These are phyloP conservation scores for Stegostoma tigrinum DNA, from an alignment of 2,113 vertebrate genomes.

Conservation along the genomic window DNA sequence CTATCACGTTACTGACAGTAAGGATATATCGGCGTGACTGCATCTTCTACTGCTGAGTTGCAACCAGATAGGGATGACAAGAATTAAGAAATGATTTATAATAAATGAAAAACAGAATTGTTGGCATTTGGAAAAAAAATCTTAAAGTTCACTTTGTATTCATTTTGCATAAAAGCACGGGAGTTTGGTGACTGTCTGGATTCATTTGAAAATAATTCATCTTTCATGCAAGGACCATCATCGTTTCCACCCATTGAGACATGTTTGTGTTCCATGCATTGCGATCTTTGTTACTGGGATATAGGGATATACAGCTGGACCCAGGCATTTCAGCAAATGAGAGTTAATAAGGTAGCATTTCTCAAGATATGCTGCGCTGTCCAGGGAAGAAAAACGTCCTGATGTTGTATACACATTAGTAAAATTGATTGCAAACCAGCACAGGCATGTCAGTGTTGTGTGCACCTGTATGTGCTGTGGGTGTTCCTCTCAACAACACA, in stretches of 20 bases:
- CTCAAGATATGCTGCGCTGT: not conserved
- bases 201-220: constrained; percentile 50
- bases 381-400: constrained; percentile 34
- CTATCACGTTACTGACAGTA: not conserved
- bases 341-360: not conserved
- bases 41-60: not conserved
- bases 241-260: constrained; percentile 43
- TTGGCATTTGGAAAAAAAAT: not conserved
- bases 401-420: constrained; percentile 40
- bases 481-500: not conserved
- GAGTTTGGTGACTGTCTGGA: constrained; percentile 34
- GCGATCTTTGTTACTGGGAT: constrained; percentile 43
- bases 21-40: not conserved
- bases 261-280: constrained; percentile 46
- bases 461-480: not conserved
- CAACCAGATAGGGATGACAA: not conserved
- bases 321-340: not conserved
- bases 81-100: not conserved
- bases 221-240: constrained; percentile 38
- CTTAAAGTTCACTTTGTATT: not conserved
- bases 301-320: not conserved
- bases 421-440: not conserved
- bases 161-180: constrained; percentile 39
- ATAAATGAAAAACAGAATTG: not conserved
- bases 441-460: not conserved